Base-by-base conservation (phyloP, 2,113 vertebrate genomes). In the Potamarius usumacintae region DNA sequence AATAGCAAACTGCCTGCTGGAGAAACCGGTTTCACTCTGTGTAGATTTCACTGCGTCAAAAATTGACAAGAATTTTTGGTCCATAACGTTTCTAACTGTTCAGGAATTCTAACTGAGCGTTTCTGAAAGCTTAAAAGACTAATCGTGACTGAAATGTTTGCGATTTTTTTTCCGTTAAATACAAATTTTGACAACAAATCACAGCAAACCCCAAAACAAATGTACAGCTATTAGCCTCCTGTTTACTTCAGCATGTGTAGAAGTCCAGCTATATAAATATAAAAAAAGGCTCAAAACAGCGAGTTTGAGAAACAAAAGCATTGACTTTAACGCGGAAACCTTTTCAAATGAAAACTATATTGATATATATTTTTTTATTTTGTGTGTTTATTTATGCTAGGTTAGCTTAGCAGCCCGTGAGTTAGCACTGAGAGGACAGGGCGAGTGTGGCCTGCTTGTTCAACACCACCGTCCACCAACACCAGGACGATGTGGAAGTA, bases 371-470 rank as follows among this genome's bases (percentile, higher is more conserved):
- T 18, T 17, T 18, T 10, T 14, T 18, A 34, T 65, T 65, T n/a
- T n/a, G 60, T 83, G 1, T 7, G 67, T 48, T 62, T 82, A 2
- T 67, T 83, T 18, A 55, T 71, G 71, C 84, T 74, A 63, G 63
- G 57, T 82, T 86, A 91, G 27, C 86, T 76, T 90, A 88, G 86
- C 89, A 82, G 76, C 78, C 67, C 52, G 50, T 62, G n/a, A 81
- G 72, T 42, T 57, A 60, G 48, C 60, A 90, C 92, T 90, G 77
- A 80, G 86, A 89, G 88, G 89, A 86, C 85, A 87, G 87, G 89
- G 90, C 88, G 89, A 92, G 67, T 60, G 91, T 93, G 94, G 94
- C 94, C 93, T 94, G 93, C 85, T 88, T 92, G 90, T 90, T 85
- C 82, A 89, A 57, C 91, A 90, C 87, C 90, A 89, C 84, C 87